A percentile compares a stretch with the other conserved stretches of the same genome.
These are phyloP conservation scores for Gasteruption jaculator DNA, from an alignment of 2,888 invertebrate species.

Conservation along the genomic window DNA sequence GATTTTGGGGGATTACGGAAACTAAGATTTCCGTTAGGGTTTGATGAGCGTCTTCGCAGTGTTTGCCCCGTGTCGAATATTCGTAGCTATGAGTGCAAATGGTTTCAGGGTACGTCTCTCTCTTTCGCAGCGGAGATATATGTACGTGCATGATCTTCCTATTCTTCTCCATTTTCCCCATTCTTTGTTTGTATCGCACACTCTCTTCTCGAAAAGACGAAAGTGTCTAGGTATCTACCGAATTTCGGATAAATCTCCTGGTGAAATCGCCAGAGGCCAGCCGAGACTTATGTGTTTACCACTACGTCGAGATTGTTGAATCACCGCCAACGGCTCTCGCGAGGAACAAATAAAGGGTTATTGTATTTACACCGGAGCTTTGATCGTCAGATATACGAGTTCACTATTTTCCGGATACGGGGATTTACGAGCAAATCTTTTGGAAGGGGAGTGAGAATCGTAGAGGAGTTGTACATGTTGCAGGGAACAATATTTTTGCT, in stretches of 20 bases:
- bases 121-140: too few species aligned
- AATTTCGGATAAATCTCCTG: constrained; percentile 30
- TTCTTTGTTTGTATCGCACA: constrained; percentile 5
- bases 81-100: too few species aligned
- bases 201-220: constrained; percentile 14
- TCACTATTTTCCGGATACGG: too few species aligned
- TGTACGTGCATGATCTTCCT: too few species aligned
- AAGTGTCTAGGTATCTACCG: constrained; percentile 10
- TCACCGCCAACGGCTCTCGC: constrained; percentile 35
- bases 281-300: constrained; percentile 39
- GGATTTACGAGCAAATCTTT: too few species aligned
- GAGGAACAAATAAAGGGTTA: constrained; percentile 51
- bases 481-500: too few species aligned
- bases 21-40: too few species aligned
- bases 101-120: constrained; percentile 18
- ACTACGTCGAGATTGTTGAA: constrained; percentile 48
- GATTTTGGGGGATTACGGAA: too few species aligned
- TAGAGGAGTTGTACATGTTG: too few species aligned
- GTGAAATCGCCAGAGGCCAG: constrained; percentile 38
- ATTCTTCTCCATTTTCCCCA: constrained; percentile 7
- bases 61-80: constrained; percentile 36
- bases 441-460: too few species aligned
- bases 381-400: constrained; percentile 25
- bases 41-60: too few species aligned
- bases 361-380: constrained; percentile 48